Evolutionary conservation across 1,140 invertebrate species (phyloP), one percentile per base, ranked within the genome.

Genomic region (Drosophila athabasca): DNA sequence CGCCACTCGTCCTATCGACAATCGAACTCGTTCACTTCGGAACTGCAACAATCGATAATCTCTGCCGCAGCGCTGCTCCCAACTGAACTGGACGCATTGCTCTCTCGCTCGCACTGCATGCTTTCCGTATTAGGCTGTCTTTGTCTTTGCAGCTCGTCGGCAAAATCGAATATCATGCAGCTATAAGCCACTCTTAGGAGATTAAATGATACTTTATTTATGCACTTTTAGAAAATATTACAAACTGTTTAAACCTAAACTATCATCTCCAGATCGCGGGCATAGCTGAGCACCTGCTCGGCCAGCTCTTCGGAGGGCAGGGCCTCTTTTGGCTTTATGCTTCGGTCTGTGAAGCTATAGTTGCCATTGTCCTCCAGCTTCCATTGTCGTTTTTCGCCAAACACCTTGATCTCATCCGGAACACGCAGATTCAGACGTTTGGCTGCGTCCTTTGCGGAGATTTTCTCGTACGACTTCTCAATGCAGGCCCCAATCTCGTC

Each of bases 191-290:
- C 62, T 49, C 62, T 29, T 7, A 26, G 24, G 24, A 24, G 24
- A 31, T 13, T 19, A 41, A 51, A 45, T 31, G 54, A 43, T 76
- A 74, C 24, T 69, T 52, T 64, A 55, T 44, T 39, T 44, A 48
- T 39, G 11, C 11, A 62, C 48, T 45, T 70, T 77, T 58, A 54
- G 61, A 46, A 49, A 55, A 44, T 24, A 51, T 60, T 66, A 11
- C 13, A 60, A 49, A 19, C 8, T 59, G 31, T 19, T 39, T 7
- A 22, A 29, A 9, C 87, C 94, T 96, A 99, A 57, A 99, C 98
- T 94, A 99, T 99, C 97, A 99, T 99, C 94, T 99, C 99, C 53
- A 99, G 93, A 94, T 99, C 98, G 90, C 96, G 95, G 13, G 99
- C 99, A 93, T 99, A 99, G 92, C 97, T 97, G 90, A 99, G 97